Conservation (phyloP, 2,888 invertebrate species). For the Drosophila pseudotalamancana region DNA sequence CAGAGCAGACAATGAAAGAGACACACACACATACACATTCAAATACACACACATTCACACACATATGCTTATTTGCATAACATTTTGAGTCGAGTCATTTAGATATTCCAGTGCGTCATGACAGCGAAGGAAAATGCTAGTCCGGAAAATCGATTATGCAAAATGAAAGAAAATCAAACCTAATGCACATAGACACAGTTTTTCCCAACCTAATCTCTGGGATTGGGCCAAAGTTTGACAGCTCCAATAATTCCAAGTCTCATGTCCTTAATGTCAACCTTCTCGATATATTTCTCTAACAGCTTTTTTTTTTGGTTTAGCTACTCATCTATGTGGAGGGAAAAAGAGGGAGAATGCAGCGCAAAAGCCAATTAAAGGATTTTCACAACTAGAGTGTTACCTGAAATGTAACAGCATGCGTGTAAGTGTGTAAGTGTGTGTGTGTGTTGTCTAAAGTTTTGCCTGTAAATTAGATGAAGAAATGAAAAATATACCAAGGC, state of each 20-base stretch:
- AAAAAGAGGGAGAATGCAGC: constrained; percentile 16
- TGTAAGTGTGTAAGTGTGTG: not conserved
- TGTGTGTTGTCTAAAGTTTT: constrained; percentile 19
- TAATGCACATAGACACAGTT: constrained; percentile 22
- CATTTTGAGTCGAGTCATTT: constrained; percentile 63
- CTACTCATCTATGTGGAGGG: constrained; percentile 31
- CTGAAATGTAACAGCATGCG: constrained; percentile 26
- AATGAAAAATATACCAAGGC: too few relatives aligned
- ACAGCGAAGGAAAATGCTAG: constrained; percentile 25
- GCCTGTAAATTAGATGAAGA: constrained; percentile 14
- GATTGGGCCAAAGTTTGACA: constrained; percentile 20
- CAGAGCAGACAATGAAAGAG: constrained; percentile 57
- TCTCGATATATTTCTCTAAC: constrained; percentile 7
- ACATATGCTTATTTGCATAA: constrained; percentile 48
- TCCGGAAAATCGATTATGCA: constrained; percentile 72
- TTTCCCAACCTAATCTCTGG: constrained; percentile 25
- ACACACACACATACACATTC: constrained; percentile 6
- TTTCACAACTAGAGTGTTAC: constrained; percentile 68
- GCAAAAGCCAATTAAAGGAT: constrained; percentile 78
- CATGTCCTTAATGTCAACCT: constrained; percentile 35
- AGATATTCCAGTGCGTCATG: constrained; percentile 63
- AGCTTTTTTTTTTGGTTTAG: constrained; percentile 18
- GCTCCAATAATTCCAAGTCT: constrained; percentile 32
- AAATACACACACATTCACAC: not conserved
- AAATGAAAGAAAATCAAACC: constrained; percentile 52